Evolutionary conservation across 2,888 invertebrate genomes (phyloP).

Genomic region (Drosophila rellima): DNA sequence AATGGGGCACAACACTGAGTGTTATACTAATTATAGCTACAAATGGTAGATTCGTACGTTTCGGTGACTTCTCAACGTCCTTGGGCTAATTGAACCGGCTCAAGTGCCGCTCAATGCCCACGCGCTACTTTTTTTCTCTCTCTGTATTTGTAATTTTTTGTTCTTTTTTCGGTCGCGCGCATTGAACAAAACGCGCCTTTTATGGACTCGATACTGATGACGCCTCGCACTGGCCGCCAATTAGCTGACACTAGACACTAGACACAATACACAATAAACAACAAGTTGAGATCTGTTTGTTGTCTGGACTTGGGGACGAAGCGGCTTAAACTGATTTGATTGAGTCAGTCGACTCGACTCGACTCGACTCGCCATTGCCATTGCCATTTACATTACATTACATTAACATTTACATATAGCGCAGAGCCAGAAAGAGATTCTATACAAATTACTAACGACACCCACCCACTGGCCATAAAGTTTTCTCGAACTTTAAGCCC

Average conservation of each 20-base stretch:
- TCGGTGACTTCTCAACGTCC: slow-evolving; percentile 38
- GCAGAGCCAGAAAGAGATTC: background rate
- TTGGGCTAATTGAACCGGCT: slow-evolving; percentile 64
- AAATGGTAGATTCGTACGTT: background rate
- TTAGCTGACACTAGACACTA: slow-evolving; percentile 52
- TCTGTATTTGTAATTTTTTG: background rate
- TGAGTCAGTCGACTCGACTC: slow-evolving; percentile 25
- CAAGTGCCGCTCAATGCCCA: slow-evolving; percentile 46
- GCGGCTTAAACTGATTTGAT: background rate
- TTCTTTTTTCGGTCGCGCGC: slow-evolving; percentile 23
- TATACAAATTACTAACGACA: slow-evolving; percentile 3
- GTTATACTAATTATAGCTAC: no score
- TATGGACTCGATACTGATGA: slow-evolving; percentile 52
- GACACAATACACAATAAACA: slow-evolving; percentile 44
- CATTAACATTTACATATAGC: no score
- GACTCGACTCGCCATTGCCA: background rate
- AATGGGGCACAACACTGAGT: no score
- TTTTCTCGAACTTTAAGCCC: background rate
- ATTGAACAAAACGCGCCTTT: slow-evolving; percentile 55
- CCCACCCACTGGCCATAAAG: background rate
- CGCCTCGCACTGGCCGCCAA: slow-evolving; percentile 63
- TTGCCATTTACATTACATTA: slow-evolving; percentile 6
- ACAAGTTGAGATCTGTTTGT: slow-evolving; percentile 19
- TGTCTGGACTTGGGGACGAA: slow-evolving; percentile 13
- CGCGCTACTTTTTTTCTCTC: slow-evolving; percentile 16